These are phyloP conservation scores for Petaurus breviceps DNA, from an alignment of 2,113 vertebrate species.

Conservation along the genomic window DNA sequence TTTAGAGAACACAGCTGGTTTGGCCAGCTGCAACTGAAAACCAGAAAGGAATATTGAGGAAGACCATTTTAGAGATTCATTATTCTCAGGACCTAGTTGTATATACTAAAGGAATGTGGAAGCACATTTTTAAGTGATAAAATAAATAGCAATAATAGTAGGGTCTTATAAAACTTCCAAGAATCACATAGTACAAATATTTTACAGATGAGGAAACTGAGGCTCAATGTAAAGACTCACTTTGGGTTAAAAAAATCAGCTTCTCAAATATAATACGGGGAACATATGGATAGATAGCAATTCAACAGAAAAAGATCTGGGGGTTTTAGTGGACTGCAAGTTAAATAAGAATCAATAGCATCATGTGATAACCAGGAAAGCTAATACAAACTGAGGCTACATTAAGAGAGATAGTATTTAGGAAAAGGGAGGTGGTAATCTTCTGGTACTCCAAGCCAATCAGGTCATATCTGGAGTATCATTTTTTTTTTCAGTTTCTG, in stretches of 20 bases:
- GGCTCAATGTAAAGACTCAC: background rate
- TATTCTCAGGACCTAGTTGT: background rate
- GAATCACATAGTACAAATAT: background rate
- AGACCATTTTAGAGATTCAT: background rate
- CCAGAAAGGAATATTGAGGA: conserved; percentile 1
- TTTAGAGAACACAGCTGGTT: background rate
- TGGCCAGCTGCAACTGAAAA: background rate
- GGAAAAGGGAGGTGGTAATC: background rate
- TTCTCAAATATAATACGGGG: background rate
- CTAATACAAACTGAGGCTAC: background rate
- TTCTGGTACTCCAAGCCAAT: background rate
- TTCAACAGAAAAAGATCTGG: background rate
- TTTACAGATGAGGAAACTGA: background rate
- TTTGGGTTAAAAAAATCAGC: background rate
- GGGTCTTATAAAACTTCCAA: background rate
- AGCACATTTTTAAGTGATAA: conserved; percentile 5
- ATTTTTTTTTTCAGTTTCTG: background rate
- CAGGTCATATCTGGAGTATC: background rate
- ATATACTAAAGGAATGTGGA: background rate
- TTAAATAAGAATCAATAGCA: background rate
- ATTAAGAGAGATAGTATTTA: background rate
- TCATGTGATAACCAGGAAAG: background rate
- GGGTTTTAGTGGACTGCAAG: background rate
- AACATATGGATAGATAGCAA: background rate
- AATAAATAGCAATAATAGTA: no score